phyloP scores from a whole-genome alignment of 2,797 vertebrate genomes.

The Myotis daubentonii region DNA sequence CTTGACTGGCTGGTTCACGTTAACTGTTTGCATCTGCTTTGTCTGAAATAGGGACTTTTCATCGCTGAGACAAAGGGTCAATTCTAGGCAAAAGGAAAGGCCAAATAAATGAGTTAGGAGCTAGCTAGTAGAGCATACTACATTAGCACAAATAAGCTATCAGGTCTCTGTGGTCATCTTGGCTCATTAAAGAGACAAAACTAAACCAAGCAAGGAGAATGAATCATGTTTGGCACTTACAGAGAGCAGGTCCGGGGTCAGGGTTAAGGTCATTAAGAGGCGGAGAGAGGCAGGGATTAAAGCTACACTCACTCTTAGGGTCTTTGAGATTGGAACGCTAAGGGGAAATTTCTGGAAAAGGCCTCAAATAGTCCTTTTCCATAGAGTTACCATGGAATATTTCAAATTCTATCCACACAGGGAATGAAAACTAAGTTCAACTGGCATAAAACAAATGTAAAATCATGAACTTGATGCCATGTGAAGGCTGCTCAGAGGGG shows the following conservation, averaged over 20 bases:
- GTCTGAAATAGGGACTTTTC: conserved; percentile 43
- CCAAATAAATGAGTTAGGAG: conserved; percentile 60
- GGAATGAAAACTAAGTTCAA: conserved; percentile 43
- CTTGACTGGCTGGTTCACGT: background rate
- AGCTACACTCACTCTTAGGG: conserved; percentile 69
- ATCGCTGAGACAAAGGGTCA: conserved; percentile 58
- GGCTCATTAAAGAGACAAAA: conserved; percentile 79
- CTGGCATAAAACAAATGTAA: conserved; percentile 18
- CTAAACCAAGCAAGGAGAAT: conserved; percentile 79
- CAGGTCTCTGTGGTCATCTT: conserved; percentile 67
- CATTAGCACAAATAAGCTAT: conserved; percentile 74
- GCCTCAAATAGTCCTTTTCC: background rate
- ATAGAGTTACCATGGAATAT: conserved; percentile 6
- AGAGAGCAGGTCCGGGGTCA: conserved; percentile 79
- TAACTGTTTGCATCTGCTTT: conserved; percentile 23
- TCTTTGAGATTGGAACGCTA: conserved; percentile 65
- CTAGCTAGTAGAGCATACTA: conserved; percentile 66
- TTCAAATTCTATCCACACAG: conserved; percentile 47
- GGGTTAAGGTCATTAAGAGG: conserved; percentile 80
- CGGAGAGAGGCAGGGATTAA: conserved; percentile 56
- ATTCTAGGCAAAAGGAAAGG: conserved; percentile 58
- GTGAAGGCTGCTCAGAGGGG: background rate
- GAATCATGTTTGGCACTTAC: conserved; percentile 80
- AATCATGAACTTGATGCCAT: background rate
- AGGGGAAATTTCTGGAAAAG: conserved; percentile 61